These are phyloP conservation scores for Belonocnema kinseyi DNA, from an alignment of 1,140 invertebrate genomes.

Conservation along the genomic window DNA sequence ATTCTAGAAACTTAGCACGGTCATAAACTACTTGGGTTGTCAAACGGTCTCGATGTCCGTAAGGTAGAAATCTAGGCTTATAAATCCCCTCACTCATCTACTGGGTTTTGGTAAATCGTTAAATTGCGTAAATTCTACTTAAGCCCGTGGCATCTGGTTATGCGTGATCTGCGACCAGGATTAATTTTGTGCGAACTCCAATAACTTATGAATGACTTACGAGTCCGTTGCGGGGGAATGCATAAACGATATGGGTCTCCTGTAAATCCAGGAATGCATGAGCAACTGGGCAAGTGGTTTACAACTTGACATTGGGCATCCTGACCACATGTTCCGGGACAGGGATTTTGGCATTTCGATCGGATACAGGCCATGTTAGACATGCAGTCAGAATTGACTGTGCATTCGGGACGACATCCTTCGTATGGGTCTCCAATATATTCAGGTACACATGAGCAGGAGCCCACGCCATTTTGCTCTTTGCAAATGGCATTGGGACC, in stretches of 20 bases:
- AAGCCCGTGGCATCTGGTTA: constrained; percentile 34
- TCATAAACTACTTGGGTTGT: too few relatives aligned
- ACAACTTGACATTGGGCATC: constrained; percentile 77
- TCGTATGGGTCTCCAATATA: constrained; percentile 76
- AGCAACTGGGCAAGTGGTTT: constrained; percentile 74
- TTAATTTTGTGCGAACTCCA: constrained; percentile 43
- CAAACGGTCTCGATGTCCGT: too few relatives aligned
- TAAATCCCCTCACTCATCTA: too few relatives aligned
- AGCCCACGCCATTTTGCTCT: constrained; percentile 64
- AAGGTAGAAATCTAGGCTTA: too few relatives aligned
- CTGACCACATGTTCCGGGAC: constrained; percentile 75
- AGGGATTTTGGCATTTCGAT: constrained; percentile 77
- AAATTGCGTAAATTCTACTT: constrained; percentile 10
- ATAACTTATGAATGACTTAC: constrained; percentile 52
- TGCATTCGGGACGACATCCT: constrained; percentile 74
- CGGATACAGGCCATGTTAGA: constrained; percentile 73
- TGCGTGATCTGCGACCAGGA: constrained; percentile 36
- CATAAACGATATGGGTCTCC: constrained; percentile 76
- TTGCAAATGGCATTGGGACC: constrained; percentile 71
- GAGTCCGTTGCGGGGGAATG: constrained; percentile 50
- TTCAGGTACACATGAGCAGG: constrained; percentile 73
- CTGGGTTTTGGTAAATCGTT: neutral
- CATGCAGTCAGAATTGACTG: constrained; percentile 75
- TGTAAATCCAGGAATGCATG: constrained; percentile 72
- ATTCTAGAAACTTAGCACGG: too few relatives aligned